Evolutionary conservation across 2,888 invertebrate genomes (phyloP).

Genomic region (Melitaea athalia): DNA sequence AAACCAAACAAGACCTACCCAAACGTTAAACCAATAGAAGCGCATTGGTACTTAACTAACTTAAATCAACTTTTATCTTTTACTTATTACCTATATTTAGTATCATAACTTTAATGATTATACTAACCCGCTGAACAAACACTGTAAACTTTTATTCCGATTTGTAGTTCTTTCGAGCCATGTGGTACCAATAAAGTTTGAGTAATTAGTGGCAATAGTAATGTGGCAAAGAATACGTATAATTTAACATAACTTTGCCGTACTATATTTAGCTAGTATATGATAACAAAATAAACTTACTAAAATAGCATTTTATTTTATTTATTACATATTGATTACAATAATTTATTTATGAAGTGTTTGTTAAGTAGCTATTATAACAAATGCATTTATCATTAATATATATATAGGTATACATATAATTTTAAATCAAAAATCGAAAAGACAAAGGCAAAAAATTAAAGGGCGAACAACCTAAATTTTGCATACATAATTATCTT

Average conservation of each 20-base stretch:
- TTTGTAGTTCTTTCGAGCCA: slow-evolving; percentile 52
- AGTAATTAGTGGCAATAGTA: slow-evolving; percentile 43
- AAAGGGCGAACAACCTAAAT: not conserved
- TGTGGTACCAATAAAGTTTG: slow-evolving; percentile 62
- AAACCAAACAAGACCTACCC: slow-evolving; percentile 54
- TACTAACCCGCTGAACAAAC: slow-evolving; percentile 61
- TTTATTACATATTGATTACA: too few relatives aligned
- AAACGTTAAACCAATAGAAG: slow-evolving; percentile 53
- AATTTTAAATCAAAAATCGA: too few relatives aligned
- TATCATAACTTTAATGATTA: slow-evolving; percentile 34
- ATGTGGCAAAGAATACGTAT: slow-evolving; percentile 9
- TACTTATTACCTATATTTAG: slow-evolving; percentile 41
- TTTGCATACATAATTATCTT: not conserved
- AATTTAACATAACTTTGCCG: not conserved
- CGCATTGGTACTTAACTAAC: slow-evolving; percentile 46
- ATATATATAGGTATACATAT: too few relatives aligned
- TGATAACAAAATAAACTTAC: too few relatives aligned
- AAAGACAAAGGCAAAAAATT: too few relatives aligned
- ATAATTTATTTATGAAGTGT: too few relatives aligned
- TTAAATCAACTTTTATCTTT: slow-evolving; percentile 30
- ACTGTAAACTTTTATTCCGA: slow-evolving; percentile 56
- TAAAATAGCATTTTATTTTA: not conserved
- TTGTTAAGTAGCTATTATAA: too few relatives aligned
- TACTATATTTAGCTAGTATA: not conserved
- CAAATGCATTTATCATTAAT: too few relatives aligned